Evolutionary conservation across 2,113 vertebrate species (phyloP).

Genomic region (Scytalopus superciliaris): DNA sequence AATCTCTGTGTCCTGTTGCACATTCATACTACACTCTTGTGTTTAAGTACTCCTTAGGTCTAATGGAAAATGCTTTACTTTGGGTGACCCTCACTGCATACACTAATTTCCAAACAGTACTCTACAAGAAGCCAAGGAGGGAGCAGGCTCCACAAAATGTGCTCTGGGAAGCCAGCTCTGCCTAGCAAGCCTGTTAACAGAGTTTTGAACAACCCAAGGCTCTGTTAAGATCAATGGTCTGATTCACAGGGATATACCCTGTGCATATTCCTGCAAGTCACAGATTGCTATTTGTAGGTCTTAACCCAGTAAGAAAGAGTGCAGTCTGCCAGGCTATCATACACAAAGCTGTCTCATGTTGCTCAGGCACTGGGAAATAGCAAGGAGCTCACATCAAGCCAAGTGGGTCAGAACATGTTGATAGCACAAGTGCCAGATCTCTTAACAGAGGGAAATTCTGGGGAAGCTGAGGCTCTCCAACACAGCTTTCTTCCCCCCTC

Average conservation of each 20-base stretch:
- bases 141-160: background rate
- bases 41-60: background rate
- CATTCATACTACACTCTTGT: background rate
- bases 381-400: background rate
- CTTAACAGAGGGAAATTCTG: background rate
- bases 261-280: background rate
- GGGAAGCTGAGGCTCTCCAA: background rate
- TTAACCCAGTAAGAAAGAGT: background rate
- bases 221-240: background rate
- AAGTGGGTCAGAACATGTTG: background rate
- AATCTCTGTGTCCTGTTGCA: background rate
- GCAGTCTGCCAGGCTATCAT: background rate
- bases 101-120: background rate
- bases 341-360: background rate
- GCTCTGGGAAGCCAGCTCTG: background rate
- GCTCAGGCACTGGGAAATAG: background rate
- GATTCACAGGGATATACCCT: background rate
- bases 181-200: constrained; percentile 2
- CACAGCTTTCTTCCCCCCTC: background rate
- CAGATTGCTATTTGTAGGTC: background rate
- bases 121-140: background rate
- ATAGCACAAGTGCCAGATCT: background rate
- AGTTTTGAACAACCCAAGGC: background rate
- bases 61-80: background rate
- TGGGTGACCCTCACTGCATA: background rate